These are phyloP conservation scores for Helarctos malayanus DNA, from an alignment of 2,797 vertebrate species.

Conservation along the genomic window DNA sequence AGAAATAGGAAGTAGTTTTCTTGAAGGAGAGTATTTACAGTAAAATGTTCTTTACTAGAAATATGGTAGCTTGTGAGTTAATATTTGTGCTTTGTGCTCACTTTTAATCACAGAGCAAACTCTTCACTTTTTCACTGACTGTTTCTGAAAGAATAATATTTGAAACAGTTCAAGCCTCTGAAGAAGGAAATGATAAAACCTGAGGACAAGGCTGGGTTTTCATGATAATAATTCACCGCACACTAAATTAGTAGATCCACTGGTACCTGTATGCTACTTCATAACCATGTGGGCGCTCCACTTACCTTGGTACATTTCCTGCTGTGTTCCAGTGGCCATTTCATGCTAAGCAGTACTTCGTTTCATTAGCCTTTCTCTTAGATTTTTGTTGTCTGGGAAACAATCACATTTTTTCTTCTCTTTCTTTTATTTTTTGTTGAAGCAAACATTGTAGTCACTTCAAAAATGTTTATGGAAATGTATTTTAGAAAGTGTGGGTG, in stretches of 20 bases:
- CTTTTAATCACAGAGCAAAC: constrained; percentile 17
- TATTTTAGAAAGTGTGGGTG: neutral
- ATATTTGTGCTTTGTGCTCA: neutral
- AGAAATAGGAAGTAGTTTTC: neutral
- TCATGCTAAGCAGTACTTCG: neutral
- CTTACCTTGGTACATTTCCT: neutral
- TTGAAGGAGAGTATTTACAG: neutral
- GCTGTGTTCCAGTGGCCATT: neutral
- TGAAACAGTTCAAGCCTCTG: neutral
- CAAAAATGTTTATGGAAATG: constrained; percentile 34
- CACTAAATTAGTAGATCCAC: neutral
- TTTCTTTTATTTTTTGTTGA: constrained; percentile 36
- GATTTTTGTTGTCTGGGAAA: neutral
- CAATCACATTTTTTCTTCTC: neutral
- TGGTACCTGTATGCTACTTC: neutral
- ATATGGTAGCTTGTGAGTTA: neutral
- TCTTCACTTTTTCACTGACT: neutral
- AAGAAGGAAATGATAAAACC: neutral
- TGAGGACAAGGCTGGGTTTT: neutral
- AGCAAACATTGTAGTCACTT: constrained; percentile 18
- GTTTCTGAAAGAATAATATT: constrained; percentile 27
- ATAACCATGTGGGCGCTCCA: neutral
- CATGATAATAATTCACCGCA: neutral
- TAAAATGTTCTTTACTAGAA: constrained; percentile 35
- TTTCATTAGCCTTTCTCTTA: constrained; percentile 18